Evolutionary conservation across 2,797 vertebrate species (phyloP).

Genomic region (Clarias fuscus): DNA sequence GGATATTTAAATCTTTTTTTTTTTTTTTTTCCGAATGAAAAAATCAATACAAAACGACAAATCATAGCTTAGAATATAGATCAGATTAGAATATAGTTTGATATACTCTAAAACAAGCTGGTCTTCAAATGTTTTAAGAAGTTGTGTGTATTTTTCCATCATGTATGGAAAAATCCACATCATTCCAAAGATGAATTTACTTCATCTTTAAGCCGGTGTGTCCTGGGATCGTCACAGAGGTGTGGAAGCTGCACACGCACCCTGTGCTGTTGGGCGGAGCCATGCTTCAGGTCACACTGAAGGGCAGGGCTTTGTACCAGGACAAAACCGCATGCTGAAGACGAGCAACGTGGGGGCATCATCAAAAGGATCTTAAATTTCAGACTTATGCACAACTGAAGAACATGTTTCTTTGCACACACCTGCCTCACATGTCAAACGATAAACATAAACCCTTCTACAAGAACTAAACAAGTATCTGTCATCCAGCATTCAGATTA

Average conservation of each 20-base stretch:
- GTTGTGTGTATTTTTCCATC: not conserved
- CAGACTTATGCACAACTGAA: constrained; percentile 15
- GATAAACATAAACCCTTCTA: not conserved
- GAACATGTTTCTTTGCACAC: constrained; percentile 4
- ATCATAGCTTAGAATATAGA: not conserved
- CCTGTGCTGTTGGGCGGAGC: constrained; percentile 87
- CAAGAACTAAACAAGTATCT: not conserved
- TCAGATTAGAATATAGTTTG: too few relatives aligned
- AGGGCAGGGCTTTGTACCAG: constrained; percentile 79
- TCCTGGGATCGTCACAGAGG: constrained; percentile 81
- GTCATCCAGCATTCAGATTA: not conserved
- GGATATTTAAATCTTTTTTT: not conserved
- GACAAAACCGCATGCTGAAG: constrained; percentile 62
- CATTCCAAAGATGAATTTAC: too few relatives aligned
- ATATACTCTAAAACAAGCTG: not conserved
- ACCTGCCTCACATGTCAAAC: not conserved
- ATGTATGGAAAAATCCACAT: too few relatives aligned
- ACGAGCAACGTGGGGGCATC: not conserved
- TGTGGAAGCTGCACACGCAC: constrained; percentile 87
- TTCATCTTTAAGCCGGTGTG: constrained; percentile 62
- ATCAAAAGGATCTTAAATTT: not conserved
- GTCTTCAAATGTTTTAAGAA: not conserved
- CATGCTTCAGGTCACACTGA: constrained; percentile 80
- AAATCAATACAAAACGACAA: not conserved
- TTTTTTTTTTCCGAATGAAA: not conserved